Evolutionary conservation across 2,888 invertebrate genomes (phyloP), one percentile per base, ranked within the genome.

Genomic region (Plutella xylostella): DNA sequence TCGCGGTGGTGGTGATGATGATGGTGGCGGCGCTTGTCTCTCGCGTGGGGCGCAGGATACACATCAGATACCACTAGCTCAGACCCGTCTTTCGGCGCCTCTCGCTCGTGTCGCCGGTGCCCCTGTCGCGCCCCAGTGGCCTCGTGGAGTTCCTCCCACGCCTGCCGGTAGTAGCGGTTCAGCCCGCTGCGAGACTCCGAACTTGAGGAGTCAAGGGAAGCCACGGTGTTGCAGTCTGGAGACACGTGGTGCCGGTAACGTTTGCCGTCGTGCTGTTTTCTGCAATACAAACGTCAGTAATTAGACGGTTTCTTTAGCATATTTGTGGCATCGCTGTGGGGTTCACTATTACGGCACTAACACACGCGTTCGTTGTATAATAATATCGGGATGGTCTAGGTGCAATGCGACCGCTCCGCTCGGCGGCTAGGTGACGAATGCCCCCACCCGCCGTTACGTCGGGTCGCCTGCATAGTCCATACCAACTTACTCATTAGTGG

Each of bases 131-230:
- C 65, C 1, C 88, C 89, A 3, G 92, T 89, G 4, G 92, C 90
- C 68, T 94, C 93, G 68, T 94, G 93, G 3, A 96, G 86, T 68
- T 95, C 94, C 68, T 96, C 95, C 96, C 96, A 96, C 2, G 96
- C 96, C 70, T 94, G 92, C 21, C 94, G 88, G 76, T 96, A 96
- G 75, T 93, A 95, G 53, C 94, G 88, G 69, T 94, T 95, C 50
- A 96, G 85, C 25, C 93, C 92, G 60, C 90, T 89, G 42, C 93
- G 88, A 7, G 93, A 93, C 63, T 94, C 94, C 0, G 93, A 93
- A 42, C 93, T 92, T 42, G 94, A 93, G 43, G 94, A 94, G 68
- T 93, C 94, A 67, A 94, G 91, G 15, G 95, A 94, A 42, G 93
- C 94, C 48, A 94, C 94, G 25, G 95, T 95, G 75, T 94, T 93